Base-by-base conservation (phyloP, 2,113 vertebrate genomes). In the Albula glossodonta region DNA sequence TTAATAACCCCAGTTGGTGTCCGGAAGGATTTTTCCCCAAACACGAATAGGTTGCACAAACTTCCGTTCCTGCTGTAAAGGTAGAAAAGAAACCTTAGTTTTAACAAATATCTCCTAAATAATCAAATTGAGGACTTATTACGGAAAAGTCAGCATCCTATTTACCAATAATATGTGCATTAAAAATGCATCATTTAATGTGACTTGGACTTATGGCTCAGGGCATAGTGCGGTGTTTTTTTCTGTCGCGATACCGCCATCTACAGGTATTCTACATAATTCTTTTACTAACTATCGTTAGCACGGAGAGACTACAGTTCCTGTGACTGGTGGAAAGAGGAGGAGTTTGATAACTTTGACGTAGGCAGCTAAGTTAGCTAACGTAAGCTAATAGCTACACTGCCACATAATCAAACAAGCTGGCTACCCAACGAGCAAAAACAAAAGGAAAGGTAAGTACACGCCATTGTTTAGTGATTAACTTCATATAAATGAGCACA, bases 331-430 rank as follows among this genome's bases (percentile, higher is more conserved):
- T 41, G 31, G 31, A 41, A 41, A 31, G 5, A 31, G 70, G 70
- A 31, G 17, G 10, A 63, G 60, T 17, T 63, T 15, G 60, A 12
- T 74, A n/a, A 56, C 7, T 22, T 31, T 31, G 70, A 74, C 70
- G 70, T 74, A 66, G 60, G 15, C 60, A 66, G 60, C 60, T 66
- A 22, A 66, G 6, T 5, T 66, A 66, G 60, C 60, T 66, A 22
- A 66, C 60, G 60, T 3, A 19, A 19, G 60, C 70, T 25, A 31
- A 70, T n/a, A n/a, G 70, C n/a, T 31, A 31, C 70, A 74, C 22
- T 74, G 70, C 70, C 70, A 74, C 70, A 74, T 74, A 74, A 31
- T 74, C 70, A 74, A n/a, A 74, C 22, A 74, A 74, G 70, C 70
- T 74, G n/a, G 70, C 22, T 74, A 31, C 8, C 5, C n/a, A 74